Conservation (phyloP, 1,140 invertebrate genomes). For the Ooceraea biroi region DNA sequence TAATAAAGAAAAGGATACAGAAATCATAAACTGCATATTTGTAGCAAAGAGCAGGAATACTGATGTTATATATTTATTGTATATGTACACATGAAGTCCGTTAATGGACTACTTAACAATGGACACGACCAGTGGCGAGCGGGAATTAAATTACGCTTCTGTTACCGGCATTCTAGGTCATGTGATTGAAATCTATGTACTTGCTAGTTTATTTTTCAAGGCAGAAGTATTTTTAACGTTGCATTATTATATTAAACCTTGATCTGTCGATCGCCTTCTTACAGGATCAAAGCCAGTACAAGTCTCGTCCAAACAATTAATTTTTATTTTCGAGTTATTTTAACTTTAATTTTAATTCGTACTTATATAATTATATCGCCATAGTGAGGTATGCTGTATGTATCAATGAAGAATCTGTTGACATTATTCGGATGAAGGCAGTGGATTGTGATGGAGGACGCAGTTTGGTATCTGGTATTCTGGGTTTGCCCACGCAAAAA, state of each 20-base stretch:
- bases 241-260: background rate
- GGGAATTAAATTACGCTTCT: slow-evolving; percentile 51
- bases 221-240: background rate
- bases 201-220: slow-evolving; percentile 13
- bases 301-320: background rate
- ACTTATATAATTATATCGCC: background rate
- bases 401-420: background rate
- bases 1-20: background rate
- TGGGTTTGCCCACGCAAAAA: background rate
- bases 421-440: background rate
- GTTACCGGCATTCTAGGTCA: slow-evolving; percentile 48
- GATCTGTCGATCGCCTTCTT: background rate
- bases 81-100: background rate
- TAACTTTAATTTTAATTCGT: too few species aligned
- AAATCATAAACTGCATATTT: background rate
- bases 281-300: background rate
- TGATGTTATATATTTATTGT: background rate
- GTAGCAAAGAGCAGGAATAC: too few species aligned
- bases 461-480: background rate
- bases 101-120: slow-evolving; percentile 21
- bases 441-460: background rate
- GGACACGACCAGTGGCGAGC: background rate
- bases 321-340: background rate
- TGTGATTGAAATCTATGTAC: slow-evolving; percentile 37
- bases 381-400: background rate